phyloP scores from a whole-genome alignment of 2,113 vertebrate species.

The Callithrix jacchus region DNA sequence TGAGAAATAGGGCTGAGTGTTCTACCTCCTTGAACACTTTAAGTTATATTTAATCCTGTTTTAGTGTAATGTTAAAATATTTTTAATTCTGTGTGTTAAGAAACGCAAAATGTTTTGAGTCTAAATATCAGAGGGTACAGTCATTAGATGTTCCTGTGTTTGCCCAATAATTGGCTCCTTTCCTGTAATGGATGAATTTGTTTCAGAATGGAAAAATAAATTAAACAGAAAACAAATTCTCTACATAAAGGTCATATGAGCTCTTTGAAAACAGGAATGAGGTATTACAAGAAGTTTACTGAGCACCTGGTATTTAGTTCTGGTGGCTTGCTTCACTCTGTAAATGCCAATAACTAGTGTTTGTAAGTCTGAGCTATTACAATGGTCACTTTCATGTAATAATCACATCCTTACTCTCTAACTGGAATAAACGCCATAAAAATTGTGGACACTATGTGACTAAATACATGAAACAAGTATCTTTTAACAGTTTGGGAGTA shows the following conservation, averaged over 20 bases:
- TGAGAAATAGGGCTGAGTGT: background rate
- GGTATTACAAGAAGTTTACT: conserved; percentile 38
- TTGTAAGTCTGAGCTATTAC: conserved; percentile 31
- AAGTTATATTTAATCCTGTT: conserved; percentile 39
- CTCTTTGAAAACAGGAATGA: conserved; percentile 52
- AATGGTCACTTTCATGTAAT: conserved; percentile 48
- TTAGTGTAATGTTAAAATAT: conserved; percentile 47
- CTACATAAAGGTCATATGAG: conserved; percentile 58
- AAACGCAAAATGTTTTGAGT: conserved; percentile 58
- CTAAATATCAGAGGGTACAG: conserved; percentile 9
- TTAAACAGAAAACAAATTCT: conserved; percentile 64
- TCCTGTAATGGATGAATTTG: conserved; percentile 48
- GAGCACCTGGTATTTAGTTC: conserved; percentile 53
- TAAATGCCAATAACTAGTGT: conserved; percentile 45
- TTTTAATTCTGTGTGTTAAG: conserved; percentile 41
- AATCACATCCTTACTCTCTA: conserved; percentile 30
- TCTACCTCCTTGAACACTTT: conserved; percentile 15
- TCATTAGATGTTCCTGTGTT: conserved; percentile 48
- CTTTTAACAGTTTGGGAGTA: background rate
- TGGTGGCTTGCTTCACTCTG: conserved; percentile 35
- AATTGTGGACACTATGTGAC: background rate
- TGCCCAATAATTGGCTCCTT: conserved; percentile 42
- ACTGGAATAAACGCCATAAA: conserved; percentile 32
- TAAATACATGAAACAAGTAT: conserved; percentile 44
- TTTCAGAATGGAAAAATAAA: conserved; percentile 63